Evolutionary conservation across 2,113 vertebrate genomes (phyloP).

Genomic region (Actenoides hombroni): DNA sequence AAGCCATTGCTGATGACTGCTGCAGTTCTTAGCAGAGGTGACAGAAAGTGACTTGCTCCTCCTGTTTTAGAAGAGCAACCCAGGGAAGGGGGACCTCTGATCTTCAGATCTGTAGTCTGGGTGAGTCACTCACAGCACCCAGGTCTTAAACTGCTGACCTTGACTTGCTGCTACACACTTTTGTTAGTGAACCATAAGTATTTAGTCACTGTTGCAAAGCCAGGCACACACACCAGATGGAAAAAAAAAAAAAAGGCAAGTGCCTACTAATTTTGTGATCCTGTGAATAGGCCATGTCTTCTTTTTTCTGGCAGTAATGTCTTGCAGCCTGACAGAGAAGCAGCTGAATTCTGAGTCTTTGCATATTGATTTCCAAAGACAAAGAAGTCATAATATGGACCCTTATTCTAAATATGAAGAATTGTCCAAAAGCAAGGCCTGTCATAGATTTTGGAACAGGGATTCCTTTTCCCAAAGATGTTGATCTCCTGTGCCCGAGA

Average conservation of each 20-base stretch:
- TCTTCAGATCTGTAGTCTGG: neutral
- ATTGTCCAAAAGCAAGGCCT: neutral
- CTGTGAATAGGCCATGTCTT: neutral
- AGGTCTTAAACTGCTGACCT: neutral
- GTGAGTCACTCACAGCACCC: neutral
- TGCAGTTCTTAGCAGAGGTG: neutral
- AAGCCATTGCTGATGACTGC: neutral
- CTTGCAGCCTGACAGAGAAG: neutral
- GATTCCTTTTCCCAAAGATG: neutral
- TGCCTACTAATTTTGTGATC: neutral
- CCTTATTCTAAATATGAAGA: neutral
- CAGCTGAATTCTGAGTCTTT: neutral
- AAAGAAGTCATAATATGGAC: neutral
- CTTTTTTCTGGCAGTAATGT: neutral
- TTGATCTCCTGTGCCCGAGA: neutral
- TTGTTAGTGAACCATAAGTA: neutral
- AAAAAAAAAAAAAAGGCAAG: neutral
- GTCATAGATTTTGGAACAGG: neutral
- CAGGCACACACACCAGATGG: neutral
- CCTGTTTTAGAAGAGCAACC: neutral
- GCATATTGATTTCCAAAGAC: neutral
- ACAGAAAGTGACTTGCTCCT: neutral
- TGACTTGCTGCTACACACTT: neutral
- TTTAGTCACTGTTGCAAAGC: neutral
- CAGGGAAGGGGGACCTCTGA: neutral